These are phyloP conservation scores for Ophion slaviceki DNA, from an alignment of 2,888 invertebrate species.

Conservation along the genomic window DNA sequence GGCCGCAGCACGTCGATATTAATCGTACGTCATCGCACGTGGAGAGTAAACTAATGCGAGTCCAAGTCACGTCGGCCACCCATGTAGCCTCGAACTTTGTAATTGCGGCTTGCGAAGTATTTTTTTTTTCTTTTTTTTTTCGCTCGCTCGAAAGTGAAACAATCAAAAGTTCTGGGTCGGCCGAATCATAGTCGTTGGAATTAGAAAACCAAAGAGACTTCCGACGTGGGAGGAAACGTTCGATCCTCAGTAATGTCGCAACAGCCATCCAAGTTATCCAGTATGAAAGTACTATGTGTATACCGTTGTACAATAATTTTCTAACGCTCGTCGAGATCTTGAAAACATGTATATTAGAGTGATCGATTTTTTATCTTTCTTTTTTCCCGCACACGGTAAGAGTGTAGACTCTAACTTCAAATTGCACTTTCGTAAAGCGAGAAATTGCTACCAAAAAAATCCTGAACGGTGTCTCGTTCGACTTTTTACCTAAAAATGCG, in stretches of 20 bases:
- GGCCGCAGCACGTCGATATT: not conserved
- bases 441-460: not conserved
- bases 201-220: conserved; percentile 73
- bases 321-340: conserved; percentile 70
- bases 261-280: conserved; percentile 67
- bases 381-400: no score
- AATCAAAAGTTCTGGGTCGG: conserved; percentile 16
- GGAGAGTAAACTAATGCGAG: conserved; percentile 6
- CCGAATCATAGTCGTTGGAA: conserved; percentile 62
- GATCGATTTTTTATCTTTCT: not conserved
- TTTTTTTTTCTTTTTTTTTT: not conserved
- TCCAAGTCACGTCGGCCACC: not conserved
- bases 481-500: not conserved
- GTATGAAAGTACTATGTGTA: conserved; percentile 64
- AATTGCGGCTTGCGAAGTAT: not conserved
- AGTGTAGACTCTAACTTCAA: not conserved
- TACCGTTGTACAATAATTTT: conserved; percentile 73
- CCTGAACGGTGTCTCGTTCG: not conserved
- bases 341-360: conserved; percentile 4
- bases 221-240: conserved; percentile 69
- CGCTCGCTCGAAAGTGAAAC: conserved; percentile 9
- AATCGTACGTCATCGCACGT: conserved; percentile 1
- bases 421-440: not conserved
- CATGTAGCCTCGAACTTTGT: not conserved
- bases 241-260: conserved; percentile 70